Percentiles rank a stretch among this genome's conserved stretches.
phyloP scores from a whole-genome alignment of 2,888 invertebrate genomes.

The Notodonta ziczac region DNA sequence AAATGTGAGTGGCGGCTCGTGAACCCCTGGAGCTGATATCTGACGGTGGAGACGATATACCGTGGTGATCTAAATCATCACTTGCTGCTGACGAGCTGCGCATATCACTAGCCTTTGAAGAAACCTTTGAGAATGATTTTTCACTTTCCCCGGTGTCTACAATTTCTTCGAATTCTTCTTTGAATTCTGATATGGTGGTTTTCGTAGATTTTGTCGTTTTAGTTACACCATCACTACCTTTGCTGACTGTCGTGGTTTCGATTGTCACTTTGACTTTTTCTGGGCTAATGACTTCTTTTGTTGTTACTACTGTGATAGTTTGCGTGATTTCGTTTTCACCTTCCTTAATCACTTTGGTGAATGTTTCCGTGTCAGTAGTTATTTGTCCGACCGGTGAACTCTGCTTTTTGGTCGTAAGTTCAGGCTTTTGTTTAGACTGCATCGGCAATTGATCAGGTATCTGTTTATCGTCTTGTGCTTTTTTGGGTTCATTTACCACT shows the following conservation, averaged over 20 bases:
- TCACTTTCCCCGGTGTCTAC: slow-evolving; percentile 76
- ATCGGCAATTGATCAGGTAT: slow-evolving; percentile 49
- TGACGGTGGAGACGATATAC: slow-evolving; percentile 84
- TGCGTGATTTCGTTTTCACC: slow-evolving; percentile 76
- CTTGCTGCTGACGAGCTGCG: slow-evolving; percentile 86
- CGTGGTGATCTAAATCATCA: slow-evolving; percentile 85
- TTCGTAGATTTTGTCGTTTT: slow-evolving; percentile 81
- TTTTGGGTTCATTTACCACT: slow-evolving; percentile 48
- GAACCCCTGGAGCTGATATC: slow-evolving; percentile 87
- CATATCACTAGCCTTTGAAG: slow-evolving; percentile 81
- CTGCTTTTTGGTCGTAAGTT: slow-evolving; percentile 64
- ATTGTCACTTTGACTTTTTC: slow-evolving; percentile 78
- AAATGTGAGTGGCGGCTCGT: slow-evolving; percentile 80
- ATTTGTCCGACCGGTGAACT: slow-evolving; percentile 78
- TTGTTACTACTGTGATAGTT: slow-evolving; percentile 78
- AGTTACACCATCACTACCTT: slow-evolving; percentile 73
- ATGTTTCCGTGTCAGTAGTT: slow-evolving; percentile 77
- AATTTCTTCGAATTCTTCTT: slow-evolving; percentile 78
- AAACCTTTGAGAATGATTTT: slow-evolving; percentile 77
- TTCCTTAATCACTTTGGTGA: slow-evolving; percentile 73
- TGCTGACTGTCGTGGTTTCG: slow-evolving; percentile 79
- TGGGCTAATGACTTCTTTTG: slow-evolving; percentile 77
- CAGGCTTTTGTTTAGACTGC: slow-evolving; percentile 48
- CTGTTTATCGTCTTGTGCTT: slow-evolving; percentile 50
- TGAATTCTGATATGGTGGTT: slow-evolving; percentile 78